These are phyloP conservation scores for Oreortyx pictus DNA, from an alignment of 2,797 vertebrate genomes.

Conservation along the genomic window DNA sequence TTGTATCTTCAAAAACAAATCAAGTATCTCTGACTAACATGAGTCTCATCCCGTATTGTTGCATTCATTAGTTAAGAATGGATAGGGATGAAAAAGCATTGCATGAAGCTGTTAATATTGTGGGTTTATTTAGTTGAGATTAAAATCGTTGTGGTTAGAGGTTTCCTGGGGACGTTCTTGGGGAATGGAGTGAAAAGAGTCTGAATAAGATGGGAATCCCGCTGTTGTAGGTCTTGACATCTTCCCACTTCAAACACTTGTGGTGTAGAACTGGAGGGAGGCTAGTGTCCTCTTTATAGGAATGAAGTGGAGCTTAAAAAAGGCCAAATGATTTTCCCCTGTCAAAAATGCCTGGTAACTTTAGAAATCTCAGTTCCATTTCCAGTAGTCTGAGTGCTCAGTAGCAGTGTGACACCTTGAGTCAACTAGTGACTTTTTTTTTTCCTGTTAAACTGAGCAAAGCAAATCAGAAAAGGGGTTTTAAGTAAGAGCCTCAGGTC, in stretches of 20 bases:
- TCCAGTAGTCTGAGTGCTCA: neutral
- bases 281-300: neutral
- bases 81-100: neutral
- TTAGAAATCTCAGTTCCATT: neutral
- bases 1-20: neutral
- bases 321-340: neutral
- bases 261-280: neutral
- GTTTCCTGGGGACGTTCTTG: neutral
- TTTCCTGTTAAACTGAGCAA: neutral
- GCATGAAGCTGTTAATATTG: neutral
- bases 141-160: neutral
- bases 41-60: neutral
- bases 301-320: neutral
- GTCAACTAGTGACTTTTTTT: neutral
- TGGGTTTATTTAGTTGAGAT: neutral
- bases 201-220: neutral
- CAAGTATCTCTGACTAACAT: rapidly evolving
- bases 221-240: neutral
- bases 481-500: neutral
- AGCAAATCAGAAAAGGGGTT: neutral
- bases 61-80: neutral
- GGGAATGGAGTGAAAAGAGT: neutral
- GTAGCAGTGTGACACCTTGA: neutral
- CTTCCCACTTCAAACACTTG: neutral
- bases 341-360: neutral